Percentiles rank a stretch among this genome's conserved stretches.
These are phyloP conservation scores for Holothuria scabra DNA, from an alignment of 53 echinoderm and acorn worm genomes.

Conservation along the genomic window DNA sequence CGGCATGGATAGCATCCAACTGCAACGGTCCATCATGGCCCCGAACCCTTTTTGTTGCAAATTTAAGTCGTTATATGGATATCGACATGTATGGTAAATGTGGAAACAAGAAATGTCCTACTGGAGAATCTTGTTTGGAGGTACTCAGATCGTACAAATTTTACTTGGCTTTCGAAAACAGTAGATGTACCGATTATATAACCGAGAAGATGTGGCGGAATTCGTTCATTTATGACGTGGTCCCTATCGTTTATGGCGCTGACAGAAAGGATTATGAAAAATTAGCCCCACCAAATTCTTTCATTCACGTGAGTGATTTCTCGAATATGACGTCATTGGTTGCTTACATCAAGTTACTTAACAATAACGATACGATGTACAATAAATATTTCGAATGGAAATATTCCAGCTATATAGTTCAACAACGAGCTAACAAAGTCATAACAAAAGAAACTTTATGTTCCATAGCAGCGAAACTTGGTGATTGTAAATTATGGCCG, in stretches of 20 bases:
- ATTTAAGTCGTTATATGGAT: background rate
- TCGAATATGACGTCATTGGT: background rate
- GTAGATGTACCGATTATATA: conserved; percentile 1
- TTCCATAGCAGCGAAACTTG: no score
- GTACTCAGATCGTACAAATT: background rate
- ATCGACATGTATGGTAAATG: conserved; percentile 21
- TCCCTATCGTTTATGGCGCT: conserved; percentile 9
- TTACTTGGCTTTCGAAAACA: no score
- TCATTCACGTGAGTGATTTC: no score
- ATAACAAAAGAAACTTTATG: no score
- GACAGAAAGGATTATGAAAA: no score
- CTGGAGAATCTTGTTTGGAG: background rate
- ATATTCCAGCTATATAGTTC: no score
- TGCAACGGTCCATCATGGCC: background rate
- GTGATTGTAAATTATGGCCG: no score
- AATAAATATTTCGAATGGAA: conserved; percentile 14
- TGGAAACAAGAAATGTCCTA: background rate
- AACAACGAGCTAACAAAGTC: no score
- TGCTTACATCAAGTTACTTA: background rate
- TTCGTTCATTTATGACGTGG: background rate
- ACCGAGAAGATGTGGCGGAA: conserved; percentile 30
- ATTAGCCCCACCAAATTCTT: no score
- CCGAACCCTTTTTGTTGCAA: background rate
- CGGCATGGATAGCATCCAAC: conserved; percentile 22
- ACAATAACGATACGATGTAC: background rate